Evolutionary conservation across 2,888 invertebrate genomes (phyloP).

Genomic region (Cephus sareptanus): DNA sequence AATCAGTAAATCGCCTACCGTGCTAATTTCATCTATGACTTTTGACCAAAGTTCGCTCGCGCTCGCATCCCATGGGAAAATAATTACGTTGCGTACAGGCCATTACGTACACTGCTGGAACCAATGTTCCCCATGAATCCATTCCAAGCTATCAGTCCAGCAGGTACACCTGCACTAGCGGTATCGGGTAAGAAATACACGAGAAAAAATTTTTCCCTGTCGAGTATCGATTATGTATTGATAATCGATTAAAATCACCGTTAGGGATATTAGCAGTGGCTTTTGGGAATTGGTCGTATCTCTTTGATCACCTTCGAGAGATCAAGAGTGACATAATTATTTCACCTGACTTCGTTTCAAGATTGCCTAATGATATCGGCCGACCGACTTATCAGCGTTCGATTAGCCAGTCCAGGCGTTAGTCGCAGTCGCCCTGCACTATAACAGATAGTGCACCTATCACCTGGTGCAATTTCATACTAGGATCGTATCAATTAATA

Average conservation of each 20-base stretch:
- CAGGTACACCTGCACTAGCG: not conserved
- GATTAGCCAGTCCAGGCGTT: conserved; percentile 32
- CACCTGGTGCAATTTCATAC: not conserved
- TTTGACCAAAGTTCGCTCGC: no score
- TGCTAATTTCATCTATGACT: no score
- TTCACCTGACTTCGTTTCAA: not conserved
- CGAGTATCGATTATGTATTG: not conserved
- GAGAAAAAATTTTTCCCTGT: not conserved
- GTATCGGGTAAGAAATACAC: not conserved
- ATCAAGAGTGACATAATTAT: not conserved
- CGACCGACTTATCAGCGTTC: conserved; percentile 23
- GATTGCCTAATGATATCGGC: not conserved
- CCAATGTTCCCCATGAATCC: not conserved
- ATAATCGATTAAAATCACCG: not conserved
- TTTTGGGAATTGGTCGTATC: not conserved
- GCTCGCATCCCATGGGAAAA: no score
- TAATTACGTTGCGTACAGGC: no score
- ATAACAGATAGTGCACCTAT: not conserved
- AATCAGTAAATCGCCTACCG: no score
- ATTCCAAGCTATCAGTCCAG: not conserved
- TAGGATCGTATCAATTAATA: not conserved
- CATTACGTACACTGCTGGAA: no score
- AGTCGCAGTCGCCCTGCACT: conserved; percentile 33
- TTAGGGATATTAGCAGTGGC: not conserved
- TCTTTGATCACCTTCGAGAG: not conserved